Base-by-base conservation (phyloP, 2,797 vertebrate species). In the Vipera latastei region DNA sequence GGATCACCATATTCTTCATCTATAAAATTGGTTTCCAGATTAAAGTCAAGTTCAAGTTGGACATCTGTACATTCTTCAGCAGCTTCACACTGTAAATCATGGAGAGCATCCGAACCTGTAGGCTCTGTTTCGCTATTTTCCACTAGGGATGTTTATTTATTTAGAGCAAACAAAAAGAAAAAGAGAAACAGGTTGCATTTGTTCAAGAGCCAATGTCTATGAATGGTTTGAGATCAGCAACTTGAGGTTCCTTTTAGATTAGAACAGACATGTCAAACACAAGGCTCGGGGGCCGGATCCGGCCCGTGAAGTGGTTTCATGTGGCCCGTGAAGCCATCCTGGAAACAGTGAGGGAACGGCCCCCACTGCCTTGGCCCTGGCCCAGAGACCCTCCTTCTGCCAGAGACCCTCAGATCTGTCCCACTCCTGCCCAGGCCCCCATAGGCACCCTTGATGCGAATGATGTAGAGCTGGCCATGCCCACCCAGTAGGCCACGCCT, bases 11-110 rank as follows among this genome's bases (percentile, higher is more conserved):
- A 93, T 88, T 97, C 97, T 83, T 98, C 97, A 18, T 97, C 98
- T 0, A 97, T 97, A 96, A 98, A 98, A 97, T 99, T 99, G 86
- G 96, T 98, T 97, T 99, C 99, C 94, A 99, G 96, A 96, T 98
- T 99, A 97, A 99, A 99, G 91, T 98, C 97, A 85, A 98, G 97
- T 96, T 99, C 99, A 0, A 98, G 97, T 94, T 98, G 98, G 51
- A 97, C 96, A 94, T 99, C 99, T 57, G 98, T 97, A 38, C 99
- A 99, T 93, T 98, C 98, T 56, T 97, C 98, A 1, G 38, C 95
- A 59, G 88, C 88, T 60, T 94, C 96, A 55, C 57, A 89, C n/a
- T 60, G 92, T 25, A 92, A 95, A 78, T 96, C 94, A 93, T 63
- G 89, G 88, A 93, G 95, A 28, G 91, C 20, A 38, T 92, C 93